These are phyloP conservation scores for Sterna hirundo DNA, from an alignment of 2,113 vertebrate genomes.

Conservation along the genomic window DNA sequence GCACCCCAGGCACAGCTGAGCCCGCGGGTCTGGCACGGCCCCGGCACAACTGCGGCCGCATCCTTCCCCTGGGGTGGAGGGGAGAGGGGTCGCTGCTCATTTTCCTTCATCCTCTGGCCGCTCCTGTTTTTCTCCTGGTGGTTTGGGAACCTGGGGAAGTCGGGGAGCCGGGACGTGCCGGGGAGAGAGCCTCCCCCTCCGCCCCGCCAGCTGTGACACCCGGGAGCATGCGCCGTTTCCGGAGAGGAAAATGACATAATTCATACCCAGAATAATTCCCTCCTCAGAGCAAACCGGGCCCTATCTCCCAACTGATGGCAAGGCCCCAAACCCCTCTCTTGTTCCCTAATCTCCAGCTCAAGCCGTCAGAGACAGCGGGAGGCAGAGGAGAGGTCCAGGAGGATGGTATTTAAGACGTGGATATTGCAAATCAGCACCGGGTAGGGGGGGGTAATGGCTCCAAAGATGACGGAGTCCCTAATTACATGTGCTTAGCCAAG, in stretches of 20 bases:
- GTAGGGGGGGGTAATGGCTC: not conserved
- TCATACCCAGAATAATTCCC: conserved; percentile 67
- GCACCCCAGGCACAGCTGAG: conserved; percentile 17
- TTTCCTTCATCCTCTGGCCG: not conserved
- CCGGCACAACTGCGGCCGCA: not conserved
- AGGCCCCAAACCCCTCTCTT: conserved; percentile 15
- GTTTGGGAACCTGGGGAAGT: not conserved
- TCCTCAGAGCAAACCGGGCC: conserved; percentile 7
- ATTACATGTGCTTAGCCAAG: not conserved
- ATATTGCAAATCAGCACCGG: not conserved
- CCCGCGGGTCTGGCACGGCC: not conserved
- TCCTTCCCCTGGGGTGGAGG: not conserved
- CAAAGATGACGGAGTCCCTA: not conserved
- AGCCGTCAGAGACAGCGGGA: not conserved
- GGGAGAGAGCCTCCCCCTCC: not conserved
- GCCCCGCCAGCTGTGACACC: conserved; percentile 10
- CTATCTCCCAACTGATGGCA: not conserved
- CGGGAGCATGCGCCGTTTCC: conserved; percentile 48
- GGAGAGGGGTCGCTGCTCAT: not conserved
- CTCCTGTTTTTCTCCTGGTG: not conserved
- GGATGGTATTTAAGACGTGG: not conserved
- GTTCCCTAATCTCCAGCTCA: conserved; percentile 28
- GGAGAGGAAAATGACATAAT: conserved; percentile 71
- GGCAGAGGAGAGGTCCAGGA: not conserved
- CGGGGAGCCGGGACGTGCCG: not conserved